Base-by-base conservation (phyloP, 35 echinoderm and acorn worm species). In the Acanthaster planci region DNA sequence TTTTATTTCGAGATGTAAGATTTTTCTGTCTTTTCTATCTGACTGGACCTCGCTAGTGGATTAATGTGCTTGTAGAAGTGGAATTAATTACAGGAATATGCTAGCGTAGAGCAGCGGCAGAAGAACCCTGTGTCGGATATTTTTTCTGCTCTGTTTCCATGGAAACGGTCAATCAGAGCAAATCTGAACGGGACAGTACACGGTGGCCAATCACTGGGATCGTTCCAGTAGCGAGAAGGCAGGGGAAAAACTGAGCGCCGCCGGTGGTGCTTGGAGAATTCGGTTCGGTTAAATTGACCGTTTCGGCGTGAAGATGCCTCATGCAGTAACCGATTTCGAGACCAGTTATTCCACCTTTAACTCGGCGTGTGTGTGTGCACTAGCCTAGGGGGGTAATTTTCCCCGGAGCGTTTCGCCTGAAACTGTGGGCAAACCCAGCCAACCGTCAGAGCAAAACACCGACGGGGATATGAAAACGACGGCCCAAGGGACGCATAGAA, bases 251-350 rank as follows among this genome's bases (percentile, higher is more conserved):
- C 12, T 12, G 4, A 47, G 42, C 42, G 42, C 12, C 12, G 12
- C 12, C 12, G 42, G 42, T 47, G 42, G 12, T 47, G 42, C 42
- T 4, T 6, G 42, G 42, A 47, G 12, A 72, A 12, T 72, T 72
- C 18, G 23, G 64, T 26, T 72, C 30, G 30, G 30, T 31, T 29
- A 72, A 72, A 72, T 72, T 29, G 64, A 34, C 34, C 64, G 64
- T 72, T 72, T 72, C 34, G 30, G 26, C 64, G 64, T 72, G 8
- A 72, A 72, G 64, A 34, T 72, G 30, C 64, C 23, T 35, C 26
- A 72, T 72, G 64, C 64, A 72, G 26, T 72, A 72, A 72, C 64
- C 64, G 64, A 72, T 72, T 72, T 72, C 23, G 64, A 72, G 64
- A 72, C 23, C 14, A 31, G 64, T 26, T 21, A 4, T 35, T 26